Percentiles rank a stretch among this genome's conserved stretches.
Conservation (phyloP, 2,113 vertebrate genomes). For the Podarcis raffonei region DNA sequence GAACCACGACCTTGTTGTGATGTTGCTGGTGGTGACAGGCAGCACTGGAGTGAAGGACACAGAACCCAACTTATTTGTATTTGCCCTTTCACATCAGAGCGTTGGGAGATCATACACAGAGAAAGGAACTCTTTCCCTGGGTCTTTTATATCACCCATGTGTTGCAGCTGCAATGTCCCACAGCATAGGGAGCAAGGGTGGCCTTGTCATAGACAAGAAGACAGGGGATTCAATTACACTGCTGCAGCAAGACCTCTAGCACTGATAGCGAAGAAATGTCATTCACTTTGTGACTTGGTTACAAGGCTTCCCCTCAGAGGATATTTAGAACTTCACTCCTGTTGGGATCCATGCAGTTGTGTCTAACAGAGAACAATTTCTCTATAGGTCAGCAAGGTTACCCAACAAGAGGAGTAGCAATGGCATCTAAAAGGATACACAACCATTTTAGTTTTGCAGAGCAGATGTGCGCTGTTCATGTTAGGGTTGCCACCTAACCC, state of each 20-base stretch:
- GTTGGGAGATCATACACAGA: not conserved
- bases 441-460: not conserved
- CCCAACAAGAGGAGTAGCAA: not conserved
- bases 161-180: not conserved
- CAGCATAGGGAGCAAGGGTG: not conserved
- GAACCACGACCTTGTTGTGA: not conserved
- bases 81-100: not conserved
- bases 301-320: not conserved
- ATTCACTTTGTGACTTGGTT: not conserved
- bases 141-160: not conserved
- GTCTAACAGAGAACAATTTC: not conserved
- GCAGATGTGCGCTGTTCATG: not conserved
- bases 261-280: not conserved
- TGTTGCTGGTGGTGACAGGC: not conserved
- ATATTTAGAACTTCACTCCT: not conserved
- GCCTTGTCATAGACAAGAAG: not conserved
- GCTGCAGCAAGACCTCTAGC: not conserved
- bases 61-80: not conserved
- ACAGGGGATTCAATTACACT: no score
- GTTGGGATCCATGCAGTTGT: not conserved
- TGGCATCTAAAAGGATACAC: not conserved
- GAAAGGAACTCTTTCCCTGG: not conserved
- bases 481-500: no score
- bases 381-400: not conserved
- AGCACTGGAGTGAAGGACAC: not conserved